Percentiles rank a stretch among this genome's conserved stretches.
phyloP scores from a whole-genome alignment of 2,113 vertebrate genomes.

The Seriola aureovittata region DNA sequence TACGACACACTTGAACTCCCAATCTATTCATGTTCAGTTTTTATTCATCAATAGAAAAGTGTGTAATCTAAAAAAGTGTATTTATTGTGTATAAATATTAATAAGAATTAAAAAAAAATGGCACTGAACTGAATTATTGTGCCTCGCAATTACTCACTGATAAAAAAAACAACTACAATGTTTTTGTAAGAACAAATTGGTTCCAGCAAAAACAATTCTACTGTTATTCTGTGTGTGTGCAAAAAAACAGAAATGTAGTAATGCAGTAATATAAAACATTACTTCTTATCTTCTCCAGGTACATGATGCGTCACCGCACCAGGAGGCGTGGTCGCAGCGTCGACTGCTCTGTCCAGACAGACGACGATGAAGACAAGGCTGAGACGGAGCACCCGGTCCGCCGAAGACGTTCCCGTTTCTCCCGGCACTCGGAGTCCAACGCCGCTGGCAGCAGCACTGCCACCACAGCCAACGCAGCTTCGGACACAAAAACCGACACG shows the following conservation, averaged over 20 bases:
- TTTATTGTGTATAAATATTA: no score
- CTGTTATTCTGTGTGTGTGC: background rate
- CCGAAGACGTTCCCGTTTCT: constrained; percentile 90
- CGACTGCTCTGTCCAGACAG: constrained; percentile 96
- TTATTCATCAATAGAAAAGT: no score
- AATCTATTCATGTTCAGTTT: no score
- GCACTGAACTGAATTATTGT: no score
- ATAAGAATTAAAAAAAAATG: no score
- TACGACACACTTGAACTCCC: no score
- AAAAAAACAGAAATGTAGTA: background rate
- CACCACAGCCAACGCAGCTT: constrained; percentile 16
- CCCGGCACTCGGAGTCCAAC: constrained; percentile 89
- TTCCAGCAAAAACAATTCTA: background rate
- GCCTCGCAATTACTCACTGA: no score
- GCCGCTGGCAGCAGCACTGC: constrained; percentile 31
- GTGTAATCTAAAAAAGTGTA: no score
- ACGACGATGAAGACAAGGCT: constrained; percentile 94
- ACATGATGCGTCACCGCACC: constrained; percentile 87
- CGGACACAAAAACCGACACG: constrained; percentile 86
- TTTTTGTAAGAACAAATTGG: no score
- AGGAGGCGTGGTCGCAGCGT: constrained; percentile 91
- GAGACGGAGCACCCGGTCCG: constrained; percentile 95
- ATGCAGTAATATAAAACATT: background rate
- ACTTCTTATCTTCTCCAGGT: constrained; percentile 64
- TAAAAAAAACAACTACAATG: no score